Evolutionary conservation across 2,797 vertebrate species (phyloP).

Genomic region (Notamacropus eugenii): DNA sequence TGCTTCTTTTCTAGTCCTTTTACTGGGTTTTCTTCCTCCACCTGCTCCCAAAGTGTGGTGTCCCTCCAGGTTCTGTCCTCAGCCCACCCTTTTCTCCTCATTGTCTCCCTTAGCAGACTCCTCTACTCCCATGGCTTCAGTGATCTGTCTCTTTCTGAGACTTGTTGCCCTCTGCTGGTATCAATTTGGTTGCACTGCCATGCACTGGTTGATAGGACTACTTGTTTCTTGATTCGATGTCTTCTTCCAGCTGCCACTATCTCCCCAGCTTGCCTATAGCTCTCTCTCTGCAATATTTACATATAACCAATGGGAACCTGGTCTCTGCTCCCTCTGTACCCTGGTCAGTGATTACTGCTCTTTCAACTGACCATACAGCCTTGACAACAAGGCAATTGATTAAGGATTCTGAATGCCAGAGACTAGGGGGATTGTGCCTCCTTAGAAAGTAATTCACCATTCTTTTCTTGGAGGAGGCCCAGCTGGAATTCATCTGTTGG

Average conservation of each 20-base stretch:
- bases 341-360: neutral
- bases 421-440: neutral
- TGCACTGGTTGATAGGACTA: neutral
- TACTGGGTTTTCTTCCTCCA: neutral
- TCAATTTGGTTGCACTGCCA: neutral
- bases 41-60: neutral
- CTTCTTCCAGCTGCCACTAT: neutral
- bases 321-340: neutral
- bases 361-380: neutral
- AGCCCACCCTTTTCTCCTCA: neutral
- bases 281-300: neutral
- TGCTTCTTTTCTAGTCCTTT: conserved; percentile 43
- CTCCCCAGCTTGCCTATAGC: neutral
- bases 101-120: neutral
- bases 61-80: neutral
- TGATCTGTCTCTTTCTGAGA: neutral
- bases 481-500: neutral
- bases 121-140: neutral
- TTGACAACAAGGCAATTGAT: neutral
- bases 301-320: neutral
- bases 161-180: neutral
- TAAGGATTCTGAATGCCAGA: neutral
- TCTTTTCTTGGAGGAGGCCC: neutral
- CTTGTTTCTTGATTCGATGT: neutral
- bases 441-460: neutral